Conservation (phyloP, 35 echinoderm and acorn worm species). For the Apostichopus californicus region DNA sequence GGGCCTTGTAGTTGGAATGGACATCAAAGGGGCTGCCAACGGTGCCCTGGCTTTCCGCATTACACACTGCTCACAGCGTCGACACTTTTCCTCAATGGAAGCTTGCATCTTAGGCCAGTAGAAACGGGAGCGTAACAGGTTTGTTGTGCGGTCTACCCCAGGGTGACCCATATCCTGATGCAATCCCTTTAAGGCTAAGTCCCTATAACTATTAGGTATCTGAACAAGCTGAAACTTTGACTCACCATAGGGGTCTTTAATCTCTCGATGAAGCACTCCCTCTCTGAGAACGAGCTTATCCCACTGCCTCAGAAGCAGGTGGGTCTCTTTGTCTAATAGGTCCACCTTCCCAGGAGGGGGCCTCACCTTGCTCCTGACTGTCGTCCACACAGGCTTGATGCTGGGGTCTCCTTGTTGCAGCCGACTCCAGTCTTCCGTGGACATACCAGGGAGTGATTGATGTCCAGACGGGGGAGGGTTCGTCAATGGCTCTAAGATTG, state of each 20-base stretch:
- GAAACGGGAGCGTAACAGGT: constrained; percentile 53
- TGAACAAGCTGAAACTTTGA: constrained; percentile 57
- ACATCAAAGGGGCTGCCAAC: constrained; percentile 14
- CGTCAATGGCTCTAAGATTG: neutral
- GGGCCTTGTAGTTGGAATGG: constrained; percentile 59
- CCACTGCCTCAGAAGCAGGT: constrained; percentile 41
- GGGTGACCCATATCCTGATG: constrained; percentile 65
- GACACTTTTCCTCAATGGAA: constrained; percentile 28
- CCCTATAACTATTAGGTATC: constrained; percentile 45
- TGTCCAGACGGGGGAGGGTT: neutral
- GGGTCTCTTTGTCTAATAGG: neutral
- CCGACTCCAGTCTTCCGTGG: neutral
- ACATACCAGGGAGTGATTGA: too few species aligned
- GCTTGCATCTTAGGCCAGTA: constrained; percentile 65
- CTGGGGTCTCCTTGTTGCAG: constrained; percentile 30
- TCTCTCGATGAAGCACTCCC: constrained; percentile 30
- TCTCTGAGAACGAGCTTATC: constrained; percentile 38
- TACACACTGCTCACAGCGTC: constrained; percentile 56
- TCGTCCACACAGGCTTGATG: neutral
- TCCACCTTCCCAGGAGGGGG: neutral
- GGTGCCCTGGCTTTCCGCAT: constrained; percentile 4
- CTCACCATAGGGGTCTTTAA: neutral
- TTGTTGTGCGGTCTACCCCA: constrained; percentile 54
- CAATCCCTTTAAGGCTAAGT: constrained; percentile 16
- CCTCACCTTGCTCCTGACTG: neutral